Base-by-base conservation (phyloP, 2,888 invertebrate species). In the Acrobasis suavella region DNA sequence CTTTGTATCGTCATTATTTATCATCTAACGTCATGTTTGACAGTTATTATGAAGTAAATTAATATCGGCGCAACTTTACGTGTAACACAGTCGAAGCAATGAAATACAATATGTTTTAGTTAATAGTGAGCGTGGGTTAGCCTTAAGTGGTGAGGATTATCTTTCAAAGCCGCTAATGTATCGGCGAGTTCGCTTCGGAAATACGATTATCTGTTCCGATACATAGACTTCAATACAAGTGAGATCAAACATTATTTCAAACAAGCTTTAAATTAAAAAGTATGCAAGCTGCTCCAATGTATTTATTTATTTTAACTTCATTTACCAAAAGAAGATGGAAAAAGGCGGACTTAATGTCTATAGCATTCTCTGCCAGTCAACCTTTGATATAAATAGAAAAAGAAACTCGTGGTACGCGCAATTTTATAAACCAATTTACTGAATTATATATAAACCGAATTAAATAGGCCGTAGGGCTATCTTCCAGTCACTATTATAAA, bases 91-190 rank as follows among this genome's bases (percentile, higher is more conserved):
- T 15, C 54, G 15, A 9, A 10, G 38, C 37, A 55, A 55, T 55
- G 54, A 39, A 55, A 55, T 55, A 55, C 54, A 55, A 55, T 38
- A 38, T 9, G 12, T 37, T 32, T 55, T 38, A 39, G 54, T 55
- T 37, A 38, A 38, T 39, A 55, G 38, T 38, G 22, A 15, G 9
- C 32, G n/a, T 32, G 52, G 32, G 32, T 14, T 14, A 9, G 54
- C 52, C 14, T 52, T n/a, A 52, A 52, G 52, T 52, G 52, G 52
- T 9, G 50, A 50, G 52, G 32, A 52, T 52, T 52, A 52, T 52
- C 52, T 52, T 52, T 32, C 52, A n/a, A 32, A 51, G 32, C 32
- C n/a, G 52, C 14, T 52, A 52, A 52, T 52, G 52, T 52, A 52
- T 37, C 52, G 52, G 22, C 14, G 32, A 22, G 52, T 32, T 52